A percentile compares a stretch with the other conserved stretches of the same genome.
Evolutionary conservation across 2,113 vertebrate species (phyloP).

Genomic region (Embiotoca jacksoni): DNA sequence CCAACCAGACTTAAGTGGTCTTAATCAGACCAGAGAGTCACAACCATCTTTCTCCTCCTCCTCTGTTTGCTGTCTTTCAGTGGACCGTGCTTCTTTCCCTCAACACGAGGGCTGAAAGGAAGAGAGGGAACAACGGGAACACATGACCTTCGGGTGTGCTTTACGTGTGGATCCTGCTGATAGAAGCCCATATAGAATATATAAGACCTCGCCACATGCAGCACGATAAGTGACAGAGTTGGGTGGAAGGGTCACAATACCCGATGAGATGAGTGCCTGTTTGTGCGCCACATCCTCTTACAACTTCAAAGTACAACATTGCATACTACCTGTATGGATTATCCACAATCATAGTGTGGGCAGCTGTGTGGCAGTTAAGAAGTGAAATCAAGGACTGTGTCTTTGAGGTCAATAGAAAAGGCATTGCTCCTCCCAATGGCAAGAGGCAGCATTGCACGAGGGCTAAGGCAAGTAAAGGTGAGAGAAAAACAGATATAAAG

Average conservation of each 20-base stretch:
- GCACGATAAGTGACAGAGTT: neutral
- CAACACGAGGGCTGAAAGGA: conserved; percentile 14
- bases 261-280: neutral
- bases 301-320: neutral
- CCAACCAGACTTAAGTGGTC: conserved; percentile 70
- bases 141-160: conserved; percentile 28
- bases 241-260: neutral
- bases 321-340: conserved; percentile 17
- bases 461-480: conserved; percentile 1
- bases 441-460: conserved; percentile 47
- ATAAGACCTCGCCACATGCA: neutral
- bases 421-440: conserved; percentile 79
- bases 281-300: neutral
- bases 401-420: conserved; percentile 56
- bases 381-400: conserved; percentile 29
- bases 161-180: conserved; percentile 24
- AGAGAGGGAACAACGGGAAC: conserved; percentile 3
- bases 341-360: conserved; percentile 11
- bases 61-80: conserved; percentile 42
- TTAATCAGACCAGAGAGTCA: conserved; percentile 77
- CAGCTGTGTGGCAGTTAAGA: conserved; percentile 21
- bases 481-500: neutral
- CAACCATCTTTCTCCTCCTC: conserved; percentile 45
- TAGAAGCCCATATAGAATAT: neutral
- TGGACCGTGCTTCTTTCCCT: neutral